These are phyloP conservation scores for Lordiphosa fenestrarum DNA, from an alignment of 2,888 invertebrate genomes.

Conservation along the genomic window DNA sequence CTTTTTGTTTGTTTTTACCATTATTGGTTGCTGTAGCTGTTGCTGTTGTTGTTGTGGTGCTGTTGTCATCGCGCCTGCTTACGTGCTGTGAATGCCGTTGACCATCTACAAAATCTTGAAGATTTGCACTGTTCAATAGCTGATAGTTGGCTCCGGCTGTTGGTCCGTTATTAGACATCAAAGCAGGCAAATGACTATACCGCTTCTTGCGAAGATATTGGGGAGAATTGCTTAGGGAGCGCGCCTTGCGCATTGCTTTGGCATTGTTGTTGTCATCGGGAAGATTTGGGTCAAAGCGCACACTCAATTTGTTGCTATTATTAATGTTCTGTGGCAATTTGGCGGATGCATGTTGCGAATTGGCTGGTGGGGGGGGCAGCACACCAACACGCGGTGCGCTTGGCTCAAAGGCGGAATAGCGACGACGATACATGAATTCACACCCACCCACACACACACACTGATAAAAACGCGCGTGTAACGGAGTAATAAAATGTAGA, in stretches of 20 bases:
- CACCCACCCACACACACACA: conserved; percentile 23
- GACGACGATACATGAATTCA: conserved; percentile 77
- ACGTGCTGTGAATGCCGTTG: conserved; percentile 72
- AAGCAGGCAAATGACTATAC: conserved; percentile 64
- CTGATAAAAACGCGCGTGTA: conserved; percentile 38
- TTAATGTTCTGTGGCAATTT: conserved; percentile 35
- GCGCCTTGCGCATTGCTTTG: conserved; percentile 66
- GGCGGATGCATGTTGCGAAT: conserved; percentile 21
- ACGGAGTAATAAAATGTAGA: conserved; percentile 36
- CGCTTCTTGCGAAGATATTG: conserved; percentile 72
- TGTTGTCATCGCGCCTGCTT: conserved; percentile 67
- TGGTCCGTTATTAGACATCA: conserved; percentile 56
- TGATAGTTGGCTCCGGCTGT: conserved; percentile 59
- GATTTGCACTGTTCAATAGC: conserved; percentile 59
- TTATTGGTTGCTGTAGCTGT: conserved; percentile 15
- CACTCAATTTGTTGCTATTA: conserved; percentile 48
- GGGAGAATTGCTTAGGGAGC: conserved; percentile 79
- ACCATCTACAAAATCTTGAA: conserved; percentile 61
- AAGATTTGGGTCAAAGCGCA: conserved; percentile 68
- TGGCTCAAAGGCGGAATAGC: conserved; percentile 79
- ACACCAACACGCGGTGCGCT: conserved; percentile 73
- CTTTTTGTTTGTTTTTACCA: conserved; percentile 54
- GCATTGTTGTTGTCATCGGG: conserved; percentile 50
- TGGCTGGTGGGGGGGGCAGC: conserved; percentile 58
- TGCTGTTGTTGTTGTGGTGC: conserved; percentile 18